A percentile compares a stretch with the other conserved stretches of the same genome.
Evolutionary conservation across 2,888 invertebrate species (phyloP).

Genomic region (Slavum lentiscoides): DNA sequence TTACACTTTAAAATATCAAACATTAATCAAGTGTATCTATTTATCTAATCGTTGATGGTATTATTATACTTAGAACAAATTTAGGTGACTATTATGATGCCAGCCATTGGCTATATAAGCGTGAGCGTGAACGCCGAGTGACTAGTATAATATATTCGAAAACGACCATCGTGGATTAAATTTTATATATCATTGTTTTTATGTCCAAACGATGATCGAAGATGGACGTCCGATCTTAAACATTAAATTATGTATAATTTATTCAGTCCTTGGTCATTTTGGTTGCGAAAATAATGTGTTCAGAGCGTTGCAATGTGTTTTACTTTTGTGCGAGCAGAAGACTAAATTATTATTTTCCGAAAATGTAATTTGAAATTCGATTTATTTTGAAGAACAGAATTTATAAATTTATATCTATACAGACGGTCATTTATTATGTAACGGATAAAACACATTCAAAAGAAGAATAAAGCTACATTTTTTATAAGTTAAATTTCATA

Average conservation of each 20-base stretch:
- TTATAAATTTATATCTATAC: not conserved
- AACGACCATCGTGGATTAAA: slow-evolving; percentile 22
- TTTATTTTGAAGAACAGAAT: slow-evolving; percentile 4
- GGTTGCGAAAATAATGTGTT: slow-evolving; percentile 49
- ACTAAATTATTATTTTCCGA: slow-evolving; percentile 36
- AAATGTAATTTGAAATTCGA: slow-evolving; percentile 36
- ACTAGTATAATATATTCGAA: slow-evolving; percentile 34
- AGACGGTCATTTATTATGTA: not conserved
- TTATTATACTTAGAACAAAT: slow-evolving; percentile 5
- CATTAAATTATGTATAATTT: slow-evolving; percentile 48
- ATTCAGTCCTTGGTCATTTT: slow-evolving; percentile 52
- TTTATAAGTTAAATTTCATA: too few relatives aligned
- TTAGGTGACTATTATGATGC: slow-evolving; percentile 7
- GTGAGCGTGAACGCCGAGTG: not conserved
- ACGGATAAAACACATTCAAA: not conserved
- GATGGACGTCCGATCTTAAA: slow-evolving; percentile 27
- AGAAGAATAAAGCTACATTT: not conserved
- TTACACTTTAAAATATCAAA: slow-evolving; percentile 10
- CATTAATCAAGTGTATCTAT: not conserved
- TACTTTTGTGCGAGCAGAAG: slow-evolving; percentile 1
- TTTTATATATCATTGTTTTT: slow-evolving; percentile 29
- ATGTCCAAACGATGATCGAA: slow-evolving; percentile 42
- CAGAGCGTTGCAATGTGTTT: not conserved
- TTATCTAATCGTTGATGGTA: not conserved
- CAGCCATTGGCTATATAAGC: slow-evolving; percentile 6